Base-by-base conservation (phyloP, 2,113 vertebrate species). In the Solenodon paradoxus region DNA sequence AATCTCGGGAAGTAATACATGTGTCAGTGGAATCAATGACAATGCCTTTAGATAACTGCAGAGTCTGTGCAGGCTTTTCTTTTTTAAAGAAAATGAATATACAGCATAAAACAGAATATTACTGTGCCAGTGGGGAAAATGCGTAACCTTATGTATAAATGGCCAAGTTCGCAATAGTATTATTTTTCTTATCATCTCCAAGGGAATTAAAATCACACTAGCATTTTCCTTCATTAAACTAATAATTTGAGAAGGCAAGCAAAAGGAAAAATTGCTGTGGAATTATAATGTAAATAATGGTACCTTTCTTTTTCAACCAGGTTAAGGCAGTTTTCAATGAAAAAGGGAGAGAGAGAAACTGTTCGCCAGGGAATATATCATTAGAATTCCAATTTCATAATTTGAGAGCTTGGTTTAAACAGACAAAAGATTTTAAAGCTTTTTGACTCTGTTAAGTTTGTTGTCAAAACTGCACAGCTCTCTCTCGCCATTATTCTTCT, bases 311-410 rank as follows among this genome's bases (percentile, higher is more conserved):
- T 87, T 35, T 32, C 74, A 7, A 78, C 17, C 78, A 78, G 68
- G 92, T 92, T 28, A 89, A 94, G 72, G 49, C 63, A 95, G 79
- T 15, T 49, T 20, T 59, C 78, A 51, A 69, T 42, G 30, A 13
- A 69, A 64, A 71, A 69, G 59, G 66, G 75, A 45, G 10, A 28
- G n/a, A 45, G 10, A 28, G 53, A 87, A 42, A 87, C 66, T 61
- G 77, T 83, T 71, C 86, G 53, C 89, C 28, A 16, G 95, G 88
- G 87, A 94, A 77, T 77, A 68, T 57, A 66, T 84, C 93, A 91
- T 96, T 97, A 97, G 95, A 94, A 95, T 97, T 97, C 95, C 95
- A 98, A 97, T 98, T 98, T 98, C 89, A 93, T 98, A 97, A 98
- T 97, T 95, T 96, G 97, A 97, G 97, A 90, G 55, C 88, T 96